These are phyloP conservation scores for Haliaeetus leucogaster DNA, from an alignment of 2,113 vertebrate genomes.

Conservation along the genomic window DNA sequence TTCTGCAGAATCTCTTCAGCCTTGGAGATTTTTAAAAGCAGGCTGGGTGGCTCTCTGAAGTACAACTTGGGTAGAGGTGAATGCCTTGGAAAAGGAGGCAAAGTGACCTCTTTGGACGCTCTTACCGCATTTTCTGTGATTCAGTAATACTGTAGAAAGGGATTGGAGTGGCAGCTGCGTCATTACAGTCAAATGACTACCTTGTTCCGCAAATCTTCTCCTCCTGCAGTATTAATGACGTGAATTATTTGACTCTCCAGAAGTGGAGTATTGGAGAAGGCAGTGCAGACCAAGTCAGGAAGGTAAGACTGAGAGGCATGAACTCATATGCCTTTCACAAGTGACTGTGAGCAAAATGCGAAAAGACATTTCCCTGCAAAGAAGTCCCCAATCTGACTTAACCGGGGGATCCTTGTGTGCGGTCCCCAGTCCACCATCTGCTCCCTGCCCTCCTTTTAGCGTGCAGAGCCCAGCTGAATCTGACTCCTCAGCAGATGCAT, in stretches of 20 bases:
- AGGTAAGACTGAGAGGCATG: not conserved
- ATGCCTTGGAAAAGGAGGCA: not conserved
- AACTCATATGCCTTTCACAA: not conserved
- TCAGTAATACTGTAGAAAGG: not conserved
- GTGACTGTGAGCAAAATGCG: not conserved
- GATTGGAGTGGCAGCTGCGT: not conserved
- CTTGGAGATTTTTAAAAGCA: conserved; percentile 5
- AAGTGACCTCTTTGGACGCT: not conserved
- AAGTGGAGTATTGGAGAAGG: not conserved
- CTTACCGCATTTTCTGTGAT: not conserved
- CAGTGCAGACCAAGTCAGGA: not conserved
- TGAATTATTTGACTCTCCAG: not conserved
- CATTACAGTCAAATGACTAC: not conserved
- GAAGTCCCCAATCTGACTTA: not conserved
- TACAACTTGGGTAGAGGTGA: not conserved
- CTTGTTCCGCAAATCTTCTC: not conserved
- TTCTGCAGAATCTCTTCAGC: not conserved
- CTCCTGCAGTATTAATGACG: not conserved
- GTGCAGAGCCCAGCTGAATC: not conserved
- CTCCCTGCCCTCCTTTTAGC: not conserved
- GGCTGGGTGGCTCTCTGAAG: not conserved
- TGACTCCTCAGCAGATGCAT: no score
- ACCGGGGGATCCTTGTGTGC: not conserved
- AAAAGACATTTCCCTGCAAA: not conserved
- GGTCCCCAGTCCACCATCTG: not conserved